Percentiles rank a stretch among this genome's conserved stretches.
Evolutionary conservation across 2,888 invertebrate species (phyloP).

Genomic region (Gonocerus acuteangulatus): DNA sequence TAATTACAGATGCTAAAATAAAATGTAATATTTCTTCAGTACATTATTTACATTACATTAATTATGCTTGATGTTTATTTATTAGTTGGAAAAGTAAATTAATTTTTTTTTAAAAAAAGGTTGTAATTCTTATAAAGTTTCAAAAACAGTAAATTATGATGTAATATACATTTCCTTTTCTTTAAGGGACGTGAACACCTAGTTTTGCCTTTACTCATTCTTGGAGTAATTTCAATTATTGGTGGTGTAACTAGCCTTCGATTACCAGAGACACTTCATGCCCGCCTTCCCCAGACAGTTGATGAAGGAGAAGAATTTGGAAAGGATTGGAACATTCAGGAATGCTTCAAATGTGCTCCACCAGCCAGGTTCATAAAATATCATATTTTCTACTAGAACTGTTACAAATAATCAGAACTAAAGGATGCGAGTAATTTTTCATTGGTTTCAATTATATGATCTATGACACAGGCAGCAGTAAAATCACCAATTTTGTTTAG

Average conservation of each 20-base stretch:
- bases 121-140: no score
- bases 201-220: constrained; percentile 72
- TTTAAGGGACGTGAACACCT: constrained; percentile 73
- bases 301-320: constrained; percentile 84
- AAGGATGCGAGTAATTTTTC: no score
- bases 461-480: no score
- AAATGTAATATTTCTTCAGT: background rate
- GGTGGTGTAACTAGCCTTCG: constrained; percentile 73
- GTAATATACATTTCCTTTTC: constrained; percentile 28
- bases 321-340: constrained; percentile 67
- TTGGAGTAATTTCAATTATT: constrained; percentile 72
- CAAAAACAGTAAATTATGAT: no score
- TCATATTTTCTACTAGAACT: background rate
- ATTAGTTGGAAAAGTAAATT: no score
- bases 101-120: no score
- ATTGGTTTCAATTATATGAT: no score
- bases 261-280: constrained; percentile 76
- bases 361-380: constrained; percentile 4
- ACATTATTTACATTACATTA: background rate
- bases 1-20: background rate
- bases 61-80: no score
- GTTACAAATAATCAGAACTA: no score
- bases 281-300: constrained; percentile 73
- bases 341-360: constrained; percentile 65
- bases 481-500: no score